Conservation (phyloP, 2,113 vertebrate genomes). For the Loxodonta africana region DNA sequence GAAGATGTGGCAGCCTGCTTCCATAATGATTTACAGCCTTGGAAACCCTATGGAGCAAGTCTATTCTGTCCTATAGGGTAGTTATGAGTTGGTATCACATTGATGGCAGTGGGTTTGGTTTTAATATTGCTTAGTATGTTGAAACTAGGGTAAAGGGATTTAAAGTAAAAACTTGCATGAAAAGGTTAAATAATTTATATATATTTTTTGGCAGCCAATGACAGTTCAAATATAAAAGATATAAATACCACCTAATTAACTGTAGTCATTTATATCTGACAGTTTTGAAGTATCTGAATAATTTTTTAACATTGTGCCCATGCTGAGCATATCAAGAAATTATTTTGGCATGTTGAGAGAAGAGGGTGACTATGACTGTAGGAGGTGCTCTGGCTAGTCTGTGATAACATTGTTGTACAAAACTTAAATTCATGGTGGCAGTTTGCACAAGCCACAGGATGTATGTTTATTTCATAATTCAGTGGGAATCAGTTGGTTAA, state of each 20-base stretch:
- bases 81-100: background rate
- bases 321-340: background rate
- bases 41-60: too few species aligned
- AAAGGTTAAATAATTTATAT: conserved; percentile 35
- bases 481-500: conserved; percentile 14
- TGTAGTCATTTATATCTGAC: background rate
- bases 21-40: too few species aligned
- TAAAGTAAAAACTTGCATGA: background rate
- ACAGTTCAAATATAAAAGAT: conserved; percentile 10
- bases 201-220: background rate
- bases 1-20: too few species aligned
- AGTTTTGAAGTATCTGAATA: conserved; percentile 41
- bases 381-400: background rate
- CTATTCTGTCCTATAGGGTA: too few species aligned
- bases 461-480: conserved; percentile 19
- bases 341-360: conserved; percentile 10
- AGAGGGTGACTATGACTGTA: background rate
- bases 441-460: background rate
- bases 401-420: background rate
- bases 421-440: conserved; percentile 6
- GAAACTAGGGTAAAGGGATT: background rate
- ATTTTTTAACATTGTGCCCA: background rate
- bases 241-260: background rate
- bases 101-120: background rate
- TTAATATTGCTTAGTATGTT: background rate